These are phyloP conservation scores for Micrasema longulum DNA, from an alignment of 1,140 invertebrate species.

Conservation along the genomic window DNA sequence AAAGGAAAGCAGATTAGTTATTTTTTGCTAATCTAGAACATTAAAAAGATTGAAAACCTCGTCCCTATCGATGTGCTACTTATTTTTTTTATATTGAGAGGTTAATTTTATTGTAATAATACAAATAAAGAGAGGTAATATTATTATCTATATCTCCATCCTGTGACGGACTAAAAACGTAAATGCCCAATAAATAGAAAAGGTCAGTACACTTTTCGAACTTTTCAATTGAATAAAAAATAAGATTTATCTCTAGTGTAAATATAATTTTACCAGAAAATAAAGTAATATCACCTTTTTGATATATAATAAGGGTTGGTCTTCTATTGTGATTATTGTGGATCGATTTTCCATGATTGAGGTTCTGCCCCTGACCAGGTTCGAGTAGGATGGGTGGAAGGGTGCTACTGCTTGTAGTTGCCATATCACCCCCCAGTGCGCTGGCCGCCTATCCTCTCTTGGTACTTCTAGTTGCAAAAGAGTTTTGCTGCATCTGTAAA, in stretches of 20 bases:
- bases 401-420: background rate
- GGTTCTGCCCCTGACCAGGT: background rate
- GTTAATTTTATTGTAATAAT: background rate
- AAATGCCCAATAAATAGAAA: too few species aligned
- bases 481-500: background rate
- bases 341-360: slow-evolving; percentile 1
- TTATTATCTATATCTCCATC: too few species aligned
- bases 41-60: too few species aligned
- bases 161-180: too few species aligned
- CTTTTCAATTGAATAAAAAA: too few species aligned
- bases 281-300: slow-evolving; percentile 40
- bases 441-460: background rate
- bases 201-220: too few species aligned
- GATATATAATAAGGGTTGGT: slow-evolving; percentile 33
- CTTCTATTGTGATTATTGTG: slow-evolving; percentile 31
- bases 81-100: background rate
- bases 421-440: background rate
- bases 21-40: too few species aligned
- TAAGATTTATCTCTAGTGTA: too few species aligned
- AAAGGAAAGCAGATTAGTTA: too few species aligned
- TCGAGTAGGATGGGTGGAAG: background rate
- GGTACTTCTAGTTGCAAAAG: background rate
- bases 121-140: background rate
- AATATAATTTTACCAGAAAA: too few species aligned
- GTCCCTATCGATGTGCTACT: background rate